Base-by-base conservation (phyloP, 2,113 vertebrate species). In the Hucho hucho region DNA sequence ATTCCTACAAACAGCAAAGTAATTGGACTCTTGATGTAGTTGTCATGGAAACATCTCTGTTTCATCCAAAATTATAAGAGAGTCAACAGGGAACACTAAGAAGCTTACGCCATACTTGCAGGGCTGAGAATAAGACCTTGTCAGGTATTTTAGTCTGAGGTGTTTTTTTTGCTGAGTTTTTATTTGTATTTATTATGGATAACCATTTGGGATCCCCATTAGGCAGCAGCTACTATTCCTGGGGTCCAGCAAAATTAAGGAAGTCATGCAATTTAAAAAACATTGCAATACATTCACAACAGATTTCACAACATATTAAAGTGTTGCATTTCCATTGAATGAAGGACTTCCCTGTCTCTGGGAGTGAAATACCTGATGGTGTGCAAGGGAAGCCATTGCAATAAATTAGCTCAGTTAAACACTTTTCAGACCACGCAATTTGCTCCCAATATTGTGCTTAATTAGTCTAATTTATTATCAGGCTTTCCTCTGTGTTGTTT, bases 101-200 rank as follows among this genome's bases (percentile, higher is more conserved):
- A 65, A 76, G 53, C 3, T 26, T 53, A 53, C 11, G 22, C 22
- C 70, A 70, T 13, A 6, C 46, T 66, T 77, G 53, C 66, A 71
- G 28, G 66, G 72, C 64, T 76, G 70, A 68, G 81, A 85, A 84
- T 67, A 86, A 78, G 61, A 73, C 25, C 4, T 20, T 79, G 77
- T 82, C 68, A 76, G 72, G 79, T 68, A 76, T 78, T 81, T 77
- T 22, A 70, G 78, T 76, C 74, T 37, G 73, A 75, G 71, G 75
- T 58, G n/a, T 76, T 72, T 75, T 81, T 74, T 74, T 74, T 74
- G 37, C 77, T 66, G 37, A 69, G 66, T 80, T 76, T 74, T 83
- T 25, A 80, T 32, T 32, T 32, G 1, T 32, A 32, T 32, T 32
- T 32, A 32, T 32, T 32, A 6, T 32, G 32, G 56, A 75, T 79